phyloP scores from a whole-genome alignment of 2,888 invertebrate genomes.

The Marronus borbonicus region DNA sequence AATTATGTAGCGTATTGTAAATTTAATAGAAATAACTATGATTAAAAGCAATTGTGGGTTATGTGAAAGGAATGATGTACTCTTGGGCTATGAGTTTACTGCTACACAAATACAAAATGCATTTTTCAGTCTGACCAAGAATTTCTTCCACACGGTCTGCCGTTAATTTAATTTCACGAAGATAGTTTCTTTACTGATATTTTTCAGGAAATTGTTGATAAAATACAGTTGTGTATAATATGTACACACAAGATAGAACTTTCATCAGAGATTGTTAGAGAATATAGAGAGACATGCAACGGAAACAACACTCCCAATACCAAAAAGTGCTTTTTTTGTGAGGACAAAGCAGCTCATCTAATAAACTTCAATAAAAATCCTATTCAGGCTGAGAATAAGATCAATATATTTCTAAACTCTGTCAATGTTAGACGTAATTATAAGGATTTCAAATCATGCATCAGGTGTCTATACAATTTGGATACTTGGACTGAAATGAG shows the following conservation, averaged over 20 bases:
- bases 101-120: constrained; percentile 43
- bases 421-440: constrained; percentile 43
- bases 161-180: neutral
- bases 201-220: constrained; percentile 46
- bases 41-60: constrained; percentile 31
- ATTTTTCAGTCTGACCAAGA: constrained; percentile 49
- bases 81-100: neutral
- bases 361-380: constrained; percentile 50
- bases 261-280: constrained; percentile 48
- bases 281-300: constrained; percentile 50
- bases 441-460: constrained; percentile 48
- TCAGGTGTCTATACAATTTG: constrained; percentile 51
- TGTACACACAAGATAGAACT: constrained; percentile 51
- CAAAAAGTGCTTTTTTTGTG: constrained; percentile 52
- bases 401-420: constrained; percentile 51
- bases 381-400: constrained; percentile 46
- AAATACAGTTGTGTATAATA: constrained; percentile 48
- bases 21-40: neutral
- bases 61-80: constrained; percentile 1
- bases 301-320: constrained; percentile 30
- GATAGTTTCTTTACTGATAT: constrained; percentile 11
- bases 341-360: constrained; percentile 34
- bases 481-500: constrained; percentile 44
- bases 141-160: constrained; percentile 44
- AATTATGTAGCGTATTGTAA: neutral